Evolutionary conservation across 1,140 invertebrate species (phyloP).

Genomic region (Drosophila eugracilis): DNA sequence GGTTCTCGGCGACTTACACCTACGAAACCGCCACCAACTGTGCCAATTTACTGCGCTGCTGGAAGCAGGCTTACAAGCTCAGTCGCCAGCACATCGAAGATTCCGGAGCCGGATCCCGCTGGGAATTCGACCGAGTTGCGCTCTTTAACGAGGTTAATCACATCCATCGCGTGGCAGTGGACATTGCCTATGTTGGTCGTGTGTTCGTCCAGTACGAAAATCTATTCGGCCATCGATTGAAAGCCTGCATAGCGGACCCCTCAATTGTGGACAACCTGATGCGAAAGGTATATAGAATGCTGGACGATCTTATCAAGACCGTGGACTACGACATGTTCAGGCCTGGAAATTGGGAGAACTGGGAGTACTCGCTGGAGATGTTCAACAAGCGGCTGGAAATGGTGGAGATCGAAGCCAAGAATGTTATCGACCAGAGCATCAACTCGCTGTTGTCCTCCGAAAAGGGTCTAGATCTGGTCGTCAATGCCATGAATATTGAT

Average conservation of each 20-base stretch:
- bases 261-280: constrained; percentile 93
- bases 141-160: constrained; percentile 94
- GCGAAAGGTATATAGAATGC: constrained; percentile 85
- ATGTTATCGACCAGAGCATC: constrained; percentile 95
- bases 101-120: constrained; percentile 92
- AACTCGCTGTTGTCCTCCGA: constrained; percentile 91
- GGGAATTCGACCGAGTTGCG: constrained; percentile 94
- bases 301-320: constrained; percentile 90
- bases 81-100: constrained; percentile 92
- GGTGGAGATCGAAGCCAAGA: constrained; percentile 92
- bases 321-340: constrained; percentile 93
- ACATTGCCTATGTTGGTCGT: constrained; percentile 90
- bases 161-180: constrained; percentile 91
- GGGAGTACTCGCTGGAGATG: constrained; percentile 91
- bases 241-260: constrained; percentile 93
- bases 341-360: constrained; percentile 91
- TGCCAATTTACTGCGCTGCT: constrained; percentile 89
- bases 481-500: constrained; percentile 92
- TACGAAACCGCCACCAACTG: constrained; percentile 86
- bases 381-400: constrained; percentile 90
- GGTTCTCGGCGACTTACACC: constrained; percentile 86
- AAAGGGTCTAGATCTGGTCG: constrained; percentile 91
- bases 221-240: constrained; percentile 94
- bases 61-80: constrained; percentile 91
- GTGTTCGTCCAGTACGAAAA: constrained; percentile 94